phyloP scores from a whole-genome alignment of 2,888 invertebrate genomes.

The Drosophila vallismaia region DNA sequence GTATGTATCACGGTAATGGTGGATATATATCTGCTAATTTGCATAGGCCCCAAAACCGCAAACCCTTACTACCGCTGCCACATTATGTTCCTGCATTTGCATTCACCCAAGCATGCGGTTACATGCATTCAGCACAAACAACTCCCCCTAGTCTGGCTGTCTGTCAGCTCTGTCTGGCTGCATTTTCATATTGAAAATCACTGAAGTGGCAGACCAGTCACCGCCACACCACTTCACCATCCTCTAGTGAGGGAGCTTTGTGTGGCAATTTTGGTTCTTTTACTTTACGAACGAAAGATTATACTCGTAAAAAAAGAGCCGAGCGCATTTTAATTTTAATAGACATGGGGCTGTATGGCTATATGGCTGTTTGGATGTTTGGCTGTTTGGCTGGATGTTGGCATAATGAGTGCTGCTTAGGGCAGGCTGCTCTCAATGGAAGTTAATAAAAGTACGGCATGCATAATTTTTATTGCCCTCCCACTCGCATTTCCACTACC shows the following conservation, averaged over 20 bases:
- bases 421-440: conserved; percentile 54
- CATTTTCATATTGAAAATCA: conserved; percentile 78
- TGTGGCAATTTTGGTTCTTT: conserved; percentile 65
- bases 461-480: conserved; percentile 49
- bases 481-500: conserved; percentile 6
- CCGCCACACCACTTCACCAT: conserved; percentile 36
- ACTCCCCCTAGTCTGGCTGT: conserved; percentile 19
- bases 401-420: conserved; percentile 69
- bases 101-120: conserved; percentile 62
- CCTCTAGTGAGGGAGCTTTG: conserved; percentile 22
- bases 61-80: conserved; percentile 60
- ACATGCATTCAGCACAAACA: conserved; percentile 44
- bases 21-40: conserved; percentile 49
- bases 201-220: conserved; percentile 71
- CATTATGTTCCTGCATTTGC: conserved; percentile 62
- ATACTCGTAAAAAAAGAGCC: conserved; percentile 22
- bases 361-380: too few species aligned
- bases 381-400: conserved; percentile 9
- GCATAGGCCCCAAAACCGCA: conserved; percentile 65
- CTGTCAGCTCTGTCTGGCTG: conserved; percentile 64
- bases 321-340: conserved; percentile 68
- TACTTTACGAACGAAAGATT: conserved; percentile 31
- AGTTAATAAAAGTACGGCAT: conserved; percentile 62
- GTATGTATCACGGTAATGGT: conserved; percentile 24
- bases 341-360: conserved; percentile 31